A percentile compares a stretch with the other conserved stretches of the same genome.
phyloP scores from a whole-genome alignment of 2,888 invertebrate species.

The Calameuta filiformis region DNA sequence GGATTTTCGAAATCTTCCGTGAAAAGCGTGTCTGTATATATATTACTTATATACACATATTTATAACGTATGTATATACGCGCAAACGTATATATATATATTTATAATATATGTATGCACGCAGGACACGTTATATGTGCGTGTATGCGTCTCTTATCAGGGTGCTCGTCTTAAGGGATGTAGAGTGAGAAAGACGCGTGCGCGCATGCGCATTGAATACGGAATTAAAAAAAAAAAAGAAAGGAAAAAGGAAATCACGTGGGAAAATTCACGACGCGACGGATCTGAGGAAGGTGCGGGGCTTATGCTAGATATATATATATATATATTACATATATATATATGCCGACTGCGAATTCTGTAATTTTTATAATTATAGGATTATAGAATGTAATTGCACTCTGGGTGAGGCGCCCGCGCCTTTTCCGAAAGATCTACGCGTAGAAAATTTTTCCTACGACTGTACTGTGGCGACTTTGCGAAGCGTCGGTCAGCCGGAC shows the following conservation, averaged over 20 bases:
- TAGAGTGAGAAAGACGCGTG: constrained; percentile 1
- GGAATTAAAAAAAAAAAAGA: background rate
- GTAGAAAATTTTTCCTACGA: too few relatives aligned
- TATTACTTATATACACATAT: background rate
- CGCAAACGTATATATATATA: background rate
- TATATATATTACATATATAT: too few relatives aligned
- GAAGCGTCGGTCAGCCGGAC: background rate
- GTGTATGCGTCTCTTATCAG: background rate
- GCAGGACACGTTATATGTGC: background rate
- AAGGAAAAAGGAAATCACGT: background rate
- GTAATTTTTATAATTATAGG: constrained; percentile 5
- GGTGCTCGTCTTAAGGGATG: background rate
- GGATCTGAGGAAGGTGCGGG: background rate
- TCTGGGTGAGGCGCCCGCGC: background rate
- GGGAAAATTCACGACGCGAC: background rate
- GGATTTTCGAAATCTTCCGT: background rate
- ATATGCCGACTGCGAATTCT: constrained; percentile 4
- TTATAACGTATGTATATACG: background rate
- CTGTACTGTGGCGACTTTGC: background rate
- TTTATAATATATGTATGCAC: too few relatives aligned
- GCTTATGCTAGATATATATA: background rate
- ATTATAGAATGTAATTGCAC: background rate
- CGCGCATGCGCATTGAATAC: background rate
- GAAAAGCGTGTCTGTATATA: background rate
- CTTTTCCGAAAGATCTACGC: background rate